A percentile compares a stretch with the other conserved stretches of the same genome.
phyloP scores from a whole-genome alignment of 1,140 invertebrate species.

The Brachionus paranguensis region DNA sequence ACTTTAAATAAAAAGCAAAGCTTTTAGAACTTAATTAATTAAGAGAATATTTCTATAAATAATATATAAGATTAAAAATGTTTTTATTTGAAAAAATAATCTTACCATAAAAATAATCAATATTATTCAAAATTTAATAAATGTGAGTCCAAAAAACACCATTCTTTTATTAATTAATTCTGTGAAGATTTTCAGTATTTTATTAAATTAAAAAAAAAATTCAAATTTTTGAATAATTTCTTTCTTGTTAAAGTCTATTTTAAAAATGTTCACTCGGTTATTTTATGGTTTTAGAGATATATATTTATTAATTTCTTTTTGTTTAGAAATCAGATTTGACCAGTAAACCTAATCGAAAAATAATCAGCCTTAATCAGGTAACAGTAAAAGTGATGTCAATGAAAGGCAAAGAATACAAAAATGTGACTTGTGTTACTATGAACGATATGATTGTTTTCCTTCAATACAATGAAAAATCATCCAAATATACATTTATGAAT shows the following conservation, averaged over 20 bases:
- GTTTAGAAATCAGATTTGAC: not conserved
- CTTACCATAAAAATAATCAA: too few species aligned
- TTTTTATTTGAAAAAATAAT: too few species aligned
- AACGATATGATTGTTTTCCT: conserved; percentile 36
- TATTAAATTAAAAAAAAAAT: too few species aligned
- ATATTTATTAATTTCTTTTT: not conserved
- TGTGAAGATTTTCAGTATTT: too few species aligned
- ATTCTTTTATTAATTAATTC: too few species aligned
- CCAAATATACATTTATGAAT: conserved; percentile 23
- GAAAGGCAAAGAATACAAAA: conserved; percentile 34
- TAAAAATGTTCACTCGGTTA: not conserved
- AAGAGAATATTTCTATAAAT: too few species aligned
- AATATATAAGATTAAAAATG: too few species aligned
- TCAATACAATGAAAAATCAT: conserved; percentile 28
- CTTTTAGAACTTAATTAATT: too few species aligned
- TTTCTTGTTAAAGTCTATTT: not conserved
- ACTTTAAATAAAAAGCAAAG: too few species aligned
- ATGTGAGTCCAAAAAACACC: too few species aligned
- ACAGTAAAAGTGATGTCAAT: conserved; percentile 35
- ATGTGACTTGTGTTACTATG: conserved; percentile 34
- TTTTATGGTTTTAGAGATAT: not conserved
- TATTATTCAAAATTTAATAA: too few species aligned
- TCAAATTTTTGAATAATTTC: too few species aligned
- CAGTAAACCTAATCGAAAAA: not conserved
- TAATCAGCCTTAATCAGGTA: conserved; percentile 8